Base-by-base conservation (phyloP, 2,888 invertebrate genomes). In the Synergus japonicus region DNA sequence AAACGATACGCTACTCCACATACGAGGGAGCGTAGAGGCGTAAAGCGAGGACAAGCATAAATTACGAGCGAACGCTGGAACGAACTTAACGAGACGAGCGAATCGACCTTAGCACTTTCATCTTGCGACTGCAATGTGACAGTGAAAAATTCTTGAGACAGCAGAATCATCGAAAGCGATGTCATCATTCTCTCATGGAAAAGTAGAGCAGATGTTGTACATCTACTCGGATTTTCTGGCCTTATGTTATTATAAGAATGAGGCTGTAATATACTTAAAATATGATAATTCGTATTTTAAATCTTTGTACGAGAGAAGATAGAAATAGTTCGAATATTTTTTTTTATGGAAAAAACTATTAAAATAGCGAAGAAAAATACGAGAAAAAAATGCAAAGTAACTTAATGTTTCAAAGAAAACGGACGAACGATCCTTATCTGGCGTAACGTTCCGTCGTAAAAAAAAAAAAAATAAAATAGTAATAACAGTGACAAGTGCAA, bases 401-500 rank as follows among this genome's bases (percentile, higher is more conserved):
- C 79, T 78, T 65, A 78, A 69, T 78, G 49, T 54, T 65, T 66
- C n/a, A 18, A 69, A 79, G 79, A 78, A 82, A 80, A 79, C 66
- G 65, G 58, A 79, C 67, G 67, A 66, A 76, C 78, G 66, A 81
- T 83, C 29, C 80, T 83, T 81, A 82, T 80, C 78, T 49, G 37
- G 64, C 37, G 54, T 73, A 77, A 80, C 76, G 65, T 58, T 66
- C 65, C 76, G 79, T 79, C 76, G 78, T 78, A 80, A 80, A 83
- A 83, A 83, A 80, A n/a, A 80, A 83, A 83, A 83, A 80, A 29
- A 29, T 29, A 29, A 29, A 29, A 29, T 29, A 29, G 81, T 80
- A 80, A 83, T 81, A 82, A 78, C 79, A 77, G 64, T 76, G 69
- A 79, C 79, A 83, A 81, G 79, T 78, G 73, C 46, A 78, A 78